A percentile compares a stretch with the other conserved stretches of the same genome.
Conservation (phyloP, 2,797 vertebrate genomes). For the Balearica regulorum region DNA sequence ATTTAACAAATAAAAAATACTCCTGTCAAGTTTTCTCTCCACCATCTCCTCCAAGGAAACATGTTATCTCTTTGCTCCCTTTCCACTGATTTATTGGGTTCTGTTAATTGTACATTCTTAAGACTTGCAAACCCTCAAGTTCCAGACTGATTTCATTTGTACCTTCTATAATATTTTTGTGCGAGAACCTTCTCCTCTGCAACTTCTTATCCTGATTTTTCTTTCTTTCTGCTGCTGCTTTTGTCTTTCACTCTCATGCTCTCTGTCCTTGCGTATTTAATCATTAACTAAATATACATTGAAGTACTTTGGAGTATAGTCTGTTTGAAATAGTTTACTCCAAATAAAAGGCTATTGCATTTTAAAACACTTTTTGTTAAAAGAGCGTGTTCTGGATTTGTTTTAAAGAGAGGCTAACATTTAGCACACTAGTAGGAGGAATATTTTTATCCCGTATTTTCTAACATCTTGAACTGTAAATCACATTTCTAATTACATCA, state of each 20-base stretch:
- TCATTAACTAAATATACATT: neutral
- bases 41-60: neutral
- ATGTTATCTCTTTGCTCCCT: no score
- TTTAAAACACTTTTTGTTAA: neutral
- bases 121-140: neutral
- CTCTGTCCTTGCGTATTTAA: neutral
- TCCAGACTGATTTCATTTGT: neutral
- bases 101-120: neutral
- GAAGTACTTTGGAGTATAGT: neutral
- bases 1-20: neutral
- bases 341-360: neutral
- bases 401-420: neutral
- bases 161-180: neutral
- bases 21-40: neutral
- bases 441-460: neutral
- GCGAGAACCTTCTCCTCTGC: neutral
- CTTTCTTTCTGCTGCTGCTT: neutral
- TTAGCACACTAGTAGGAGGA: neutral
- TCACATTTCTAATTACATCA: neutral
- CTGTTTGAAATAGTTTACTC: neutral
- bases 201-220: neutral
- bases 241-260: neutral
- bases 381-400: neutral
- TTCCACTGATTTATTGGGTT: neutral
- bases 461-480: constrained; percentile 9